Evolutionary conservation across 2,797 vertebrate species (phyloP), one percentile per base, ranked within the genome.

Genomic region (Rhinogobio ventralis): DNA sequence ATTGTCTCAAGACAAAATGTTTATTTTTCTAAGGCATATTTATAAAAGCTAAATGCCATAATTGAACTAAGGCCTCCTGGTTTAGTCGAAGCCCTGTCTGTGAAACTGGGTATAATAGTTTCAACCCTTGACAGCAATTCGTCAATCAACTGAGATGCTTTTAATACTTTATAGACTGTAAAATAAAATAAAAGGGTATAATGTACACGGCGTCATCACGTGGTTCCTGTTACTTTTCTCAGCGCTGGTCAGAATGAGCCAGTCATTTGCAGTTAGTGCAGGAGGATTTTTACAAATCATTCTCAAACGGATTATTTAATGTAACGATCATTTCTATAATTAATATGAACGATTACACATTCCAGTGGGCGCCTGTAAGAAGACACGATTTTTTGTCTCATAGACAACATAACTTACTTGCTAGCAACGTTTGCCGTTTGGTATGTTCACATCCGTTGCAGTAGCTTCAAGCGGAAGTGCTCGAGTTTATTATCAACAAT

Each of bases 401-500:
- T 33, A 25, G 14, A 1, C n/a, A n/a, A n/a, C n/a, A n/a, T n/a
- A n/a, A n/a, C n/a, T n/a, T n/a, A n/a, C n/a, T n/a, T 2, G 14
- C 74, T 57, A 42, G 23, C 53, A 25, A 4, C 7, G 51, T 77
- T 77, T 25, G 5, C 33, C 19, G 33, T 4, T 28, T 19, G 2
- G 28, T 60, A 25, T 25, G 68, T 25, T 71, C 39, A 71, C 39
- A 71, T 45, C 71, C 45, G 73, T 23, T 23, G 6, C 19, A 20
- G 28, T 23, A 68, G 42, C 78, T 7, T 69, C 19, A 33, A 84
- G 30, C 75, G 55, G 83, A 85, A 85, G 67, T 66, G 19, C 2
- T 71, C 8, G 28, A 25, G 42, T 30, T 42, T 77, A 6, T 45
- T 15, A 28, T 60, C 17, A 79, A 72, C 23, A 64, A 85, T 85